These are phyloP conservation scores for Allygus modestus DNA, from an alignment of 2,888 invertebrate species.

Conservation along the genomic window DNA sequence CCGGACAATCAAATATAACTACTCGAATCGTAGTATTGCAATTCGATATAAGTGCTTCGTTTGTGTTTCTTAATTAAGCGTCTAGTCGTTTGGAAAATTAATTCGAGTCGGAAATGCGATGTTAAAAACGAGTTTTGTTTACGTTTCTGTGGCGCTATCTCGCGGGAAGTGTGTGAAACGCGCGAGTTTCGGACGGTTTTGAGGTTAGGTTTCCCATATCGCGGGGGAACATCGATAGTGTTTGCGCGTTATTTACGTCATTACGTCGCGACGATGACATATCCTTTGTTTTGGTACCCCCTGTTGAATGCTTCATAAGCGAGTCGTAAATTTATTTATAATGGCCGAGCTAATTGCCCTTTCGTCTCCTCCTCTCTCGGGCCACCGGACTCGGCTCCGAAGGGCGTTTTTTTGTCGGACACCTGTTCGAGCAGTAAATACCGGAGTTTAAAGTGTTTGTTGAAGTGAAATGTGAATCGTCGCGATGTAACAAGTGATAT, in stretches of 20 bases:
- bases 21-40: slow-evolving; percentile 38
- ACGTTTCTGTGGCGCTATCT: slow-evolving; percentile 1
- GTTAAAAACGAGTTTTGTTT: slow-evolving; percentile 16
- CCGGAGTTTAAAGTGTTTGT: slow-evolving; percentile 9
- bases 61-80: background rate
- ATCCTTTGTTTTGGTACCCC: slow-evolving; percentile 69
- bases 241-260: slow-evolving; percentile 54
- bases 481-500: slow-evolving; percentile 46
- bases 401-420: slow-evolving; percentile 28
- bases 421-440: slow-evolving; percentile 30
- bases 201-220: slow-evolving; percentile 44
- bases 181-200: slow-evolving; percentile 13
- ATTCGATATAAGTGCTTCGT: slow-evolving; percentile 31
- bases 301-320: slow-evolving; percentile 69
- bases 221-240: slow-evolving; percentile 43
- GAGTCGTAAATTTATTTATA: slow-evolving; percentile 64
- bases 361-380: background rate
- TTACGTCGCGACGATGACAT: slow-evolving; percentile 67
- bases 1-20: slow-evolving; percentile 58
- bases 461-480: slow-evolving; percentile 14
- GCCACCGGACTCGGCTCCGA: background rate
- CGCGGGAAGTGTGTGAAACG: background rate
- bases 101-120: background rate
- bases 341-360: slow-evolving; percentile 33
- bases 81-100: background rate